Conservation (phyloP, 2,888 invertebrate genomes). For the Nymphalis polychloros region DNA sequence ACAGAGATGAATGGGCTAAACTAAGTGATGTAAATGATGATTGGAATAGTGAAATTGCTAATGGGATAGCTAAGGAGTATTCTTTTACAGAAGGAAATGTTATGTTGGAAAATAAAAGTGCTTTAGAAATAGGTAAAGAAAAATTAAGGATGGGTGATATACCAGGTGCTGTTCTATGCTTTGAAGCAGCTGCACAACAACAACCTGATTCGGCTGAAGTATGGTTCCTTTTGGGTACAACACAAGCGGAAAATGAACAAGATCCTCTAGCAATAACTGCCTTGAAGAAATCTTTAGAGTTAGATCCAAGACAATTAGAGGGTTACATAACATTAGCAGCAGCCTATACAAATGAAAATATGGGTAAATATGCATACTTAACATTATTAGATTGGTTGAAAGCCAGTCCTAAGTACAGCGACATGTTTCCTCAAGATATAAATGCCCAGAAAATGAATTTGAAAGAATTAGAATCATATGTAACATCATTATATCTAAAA, state of each 20-base stretch:
- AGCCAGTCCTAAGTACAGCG: constrained; percentile 90
- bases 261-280: constrained; percentile 97
- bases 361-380: constrained; percentile 93
- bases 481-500: constrained; percentile 88
- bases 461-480: constrained; percentile 80
- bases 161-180: constrained; percentile 96
- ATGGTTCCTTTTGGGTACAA: constrained; percentile 93
- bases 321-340: constrained; percentile 96
- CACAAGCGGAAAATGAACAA: constrained; percentile 99
- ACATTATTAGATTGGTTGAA: constrained; percentile 90
- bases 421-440: constrained; percentile 83
- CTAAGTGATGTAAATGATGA: constrained; percentile 84
- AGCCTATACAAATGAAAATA: constrained; percentile 97
- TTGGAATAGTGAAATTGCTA: constrained; percentile 84
- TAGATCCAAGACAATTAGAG: constrained; percentile 89
- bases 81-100: constrained; percentile 92
- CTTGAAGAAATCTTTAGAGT: constrained; percentile 89
- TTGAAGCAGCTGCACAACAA: constrained; percentile 96
- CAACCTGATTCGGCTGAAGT: constrained; percentile 89
- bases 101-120: constrained; percentile 88
- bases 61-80: constrained; percentile 85
- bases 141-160: constrained; percentile 93
- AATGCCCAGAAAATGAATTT: constrained; percentile 66
- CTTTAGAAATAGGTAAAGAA: constrained; percentile 92
- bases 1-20: constrained; percentile 90